A percentile compares a stretch with the other conserved stretches of the same genome.
These are phyloP conservation scores for Phalera bucephala DNA, from an alignment of 2,888 invertebrate species.

Conservation along the genomic window DNA sequence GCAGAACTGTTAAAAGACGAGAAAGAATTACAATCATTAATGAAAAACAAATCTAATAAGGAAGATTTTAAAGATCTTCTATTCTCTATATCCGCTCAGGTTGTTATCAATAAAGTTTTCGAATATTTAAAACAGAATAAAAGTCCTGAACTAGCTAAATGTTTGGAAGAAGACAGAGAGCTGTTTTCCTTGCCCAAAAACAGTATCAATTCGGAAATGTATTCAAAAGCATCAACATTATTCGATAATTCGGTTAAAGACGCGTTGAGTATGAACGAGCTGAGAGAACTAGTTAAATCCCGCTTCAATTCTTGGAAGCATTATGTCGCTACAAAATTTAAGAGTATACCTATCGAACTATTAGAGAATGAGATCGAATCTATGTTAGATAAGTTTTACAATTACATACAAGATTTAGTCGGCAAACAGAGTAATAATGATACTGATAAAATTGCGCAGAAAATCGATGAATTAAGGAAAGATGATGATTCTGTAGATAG, in stretches of 20 bases:
- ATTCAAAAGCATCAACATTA: slow-evolving; percentile 53
- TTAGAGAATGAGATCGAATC: slow-evolving; percentile 65
- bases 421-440: slow-evolving; percentile 50
- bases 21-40: slow-evolving; percentile 52
- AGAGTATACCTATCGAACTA: slow-evolving; percentile 59
- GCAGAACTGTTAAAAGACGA: slow-evolving; percentile 60
- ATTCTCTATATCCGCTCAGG: slow-evolving; percentile 67
- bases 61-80: slow-evolving; percentile 65
- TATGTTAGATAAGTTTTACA: slow-evolving; percentile 66
- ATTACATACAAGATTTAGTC: slow-evolving; percentile 62
- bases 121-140: slow-evolving; percentile 66
- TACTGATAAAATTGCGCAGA: slow-evolving; percentile 55
- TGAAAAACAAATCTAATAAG: slow-evolving; percentile 55
- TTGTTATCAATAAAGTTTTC: slow-evolving; percentile 68
- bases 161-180: slow-evolving; percentile 56
- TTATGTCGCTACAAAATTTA: slow-evolving; percentile 59
- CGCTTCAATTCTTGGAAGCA: slow-evolving; percentile 67
- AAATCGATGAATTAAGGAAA: slow-evolving; percentile 55
- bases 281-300: slow-evolving; percentile 55
- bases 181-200: slow-evolving; percentile 50
- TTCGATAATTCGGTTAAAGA: slow-evolving; percentile 71
- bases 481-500: slow-evolving; percentile 53
- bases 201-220: slow-evolving; percentile 56
- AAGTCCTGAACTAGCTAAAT: slow-evolving; percentile 57
- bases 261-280: slow-evolving; percentile 62